Evolutionary conservation across 23 tunicate species (phyloP).

Genomic region (Phallusia fumigata): DNA sequence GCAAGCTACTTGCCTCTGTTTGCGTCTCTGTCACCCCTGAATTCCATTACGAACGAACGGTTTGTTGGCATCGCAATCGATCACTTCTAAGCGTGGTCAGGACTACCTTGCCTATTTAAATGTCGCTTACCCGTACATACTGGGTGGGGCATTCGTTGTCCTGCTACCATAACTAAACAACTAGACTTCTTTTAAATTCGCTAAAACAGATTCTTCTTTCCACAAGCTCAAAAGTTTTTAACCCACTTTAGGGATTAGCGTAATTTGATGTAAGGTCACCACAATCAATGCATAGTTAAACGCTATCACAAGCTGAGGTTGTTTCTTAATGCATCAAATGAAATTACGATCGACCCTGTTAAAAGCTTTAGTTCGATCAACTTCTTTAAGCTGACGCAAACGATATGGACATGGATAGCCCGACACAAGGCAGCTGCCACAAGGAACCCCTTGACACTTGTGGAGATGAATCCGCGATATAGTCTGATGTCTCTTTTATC

Average conservation of each 20-base stretch:
- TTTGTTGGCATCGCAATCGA: too few relatives aligned
- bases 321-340: neutral
- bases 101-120: too few relatives aligned
- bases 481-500: neutral
- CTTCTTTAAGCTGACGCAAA: slow-evolving; percentile 5
- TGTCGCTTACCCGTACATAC: too few relatives aligned
- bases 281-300: neutral
- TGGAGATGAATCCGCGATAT: neutral
- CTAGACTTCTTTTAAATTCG: too few relatives aligned
- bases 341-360: neutral
- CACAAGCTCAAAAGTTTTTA: neutral
- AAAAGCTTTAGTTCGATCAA: neutral
- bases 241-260: neutral
- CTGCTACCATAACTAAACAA: too few relatives aligned
- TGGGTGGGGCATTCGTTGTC: too few relatives aligned
- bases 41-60: too few relatives aligned
- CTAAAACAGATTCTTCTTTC: too few relatives aligned
- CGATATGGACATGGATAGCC: neutral
- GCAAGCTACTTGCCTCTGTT: too few relatives aligned
- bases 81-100: too few relatives aligned
- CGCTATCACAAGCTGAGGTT: neutral
- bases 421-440: neutral
- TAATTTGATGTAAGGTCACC: neutral
- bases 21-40: too few relatives aligned
- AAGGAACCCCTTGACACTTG: neutral